Conservation (phyloP, 2,888 invertebrate genomes). For the Macrosiphum euphorbiae region DNA sequence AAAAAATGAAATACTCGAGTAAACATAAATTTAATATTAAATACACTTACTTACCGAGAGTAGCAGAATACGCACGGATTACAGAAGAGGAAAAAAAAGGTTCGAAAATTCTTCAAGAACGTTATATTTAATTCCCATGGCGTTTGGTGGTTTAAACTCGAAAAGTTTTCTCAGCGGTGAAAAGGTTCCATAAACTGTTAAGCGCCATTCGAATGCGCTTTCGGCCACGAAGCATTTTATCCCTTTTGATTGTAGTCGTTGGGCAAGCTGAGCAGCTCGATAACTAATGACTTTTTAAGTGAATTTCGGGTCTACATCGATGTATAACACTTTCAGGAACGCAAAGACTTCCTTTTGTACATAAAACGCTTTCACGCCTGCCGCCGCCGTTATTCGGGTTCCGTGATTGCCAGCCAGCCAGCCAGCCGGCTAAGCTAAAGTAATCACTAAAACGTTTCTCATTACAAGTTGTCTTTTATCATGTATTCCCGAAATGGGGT, state of each 20-base stretch:
- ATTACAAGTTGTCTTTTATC: slow-evolving; percentile 38
- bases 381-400: slow-evolving; percentile 39
- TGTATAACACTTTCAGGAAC: slow-evolving; percentile 43
- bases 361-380: slow-evolving; percentile 40
- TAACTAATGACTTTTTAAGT: slow-evolving; percentile 65
- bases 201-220: slow-evolving; percentile 52
- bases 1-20: neutral
- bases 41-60: neutral
- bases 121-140: slow-evolving; percentile 49
- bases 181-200: slow-evolving; percentile 55
- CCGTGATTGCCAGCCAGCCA: slow-evolving; percentile 31
- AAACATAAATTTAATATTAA: neutral
- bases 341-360: slow-evolving; percentile 52
- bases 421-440: slow-evolving; percentile 31
- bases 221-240: slow-evolving; percentile 54
- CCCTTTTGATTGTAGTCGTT: slow-evolving; percentile 56
- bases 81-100: neutral
- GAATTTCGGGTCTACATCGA: slow-evolving; percentile 57
- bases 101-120: slow-evolving; percentile 28
- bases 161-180: slow-evolving; percentile 40
- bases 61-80: neutral
- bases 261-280: slow-evolving; percentile 31
- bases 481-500: neutral
- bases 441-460: slow-evolving; percentile 50
- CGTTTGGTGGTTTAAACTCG: slow-evolving; percentile 44